Conservation (phyloP, 2,888 invertebrate species). For the Ophion slaviceki region DNA sequence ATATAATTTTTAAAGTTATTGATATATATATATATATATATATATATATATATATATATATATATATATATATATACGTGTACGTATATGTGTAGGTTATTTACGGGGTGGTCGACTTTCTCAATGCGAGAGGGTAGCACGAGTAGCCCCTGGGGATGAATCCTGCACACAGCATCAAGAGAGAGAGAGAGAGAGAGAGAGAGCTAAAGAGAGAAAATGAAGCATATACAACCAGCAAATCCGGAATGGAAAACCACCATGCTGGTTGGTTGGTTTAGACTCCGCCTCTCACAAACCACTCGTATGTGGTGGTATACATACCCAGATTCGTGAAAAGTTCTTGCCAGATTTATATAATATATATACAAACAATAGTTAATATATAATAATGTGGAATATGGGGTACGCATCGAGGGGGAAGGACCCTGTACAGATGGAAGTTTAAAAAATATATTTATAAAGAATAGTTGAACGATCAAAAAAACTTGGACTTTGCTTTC, state of each 20-base stretch:
- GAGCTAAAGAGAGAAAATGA: conserved; percentile 51
- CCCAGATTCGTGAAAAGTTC: conserved; percentile 49
- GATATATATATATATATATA: too few relatives aligned
- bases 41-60: too few relatives aligned
- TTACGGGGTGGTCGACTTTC: conserved; percentile 63
- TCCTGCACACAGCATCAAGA: conserved; percentile 39
- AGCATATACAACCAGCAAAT: conserved; percentile 51
- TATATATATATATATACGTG: background rate
- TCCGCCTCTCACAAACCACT: conserved; percentile 75
- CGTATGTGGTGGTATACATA: conserved; percentile 47
- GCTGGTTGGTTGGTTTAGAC: conserved; percentile 79
- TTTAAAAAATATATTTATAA: background rate
- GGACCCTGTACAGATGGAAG: too few relatives aligned
- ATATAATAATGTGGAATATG: too few relatives aligned
- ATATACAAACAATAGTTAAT: background rate
- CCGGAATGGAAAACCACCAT: conserved; percentile 72
- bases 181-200: conserved; percentile 39
- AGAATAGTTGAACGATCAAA: conserved; percentile 8
- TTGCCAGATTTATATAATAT: conserved; percentile 30
- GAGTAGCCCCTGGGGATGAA: conserved; percentile 58
- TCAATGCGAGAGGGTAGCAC: conserved; percentile 53
- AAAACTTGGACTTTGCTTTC: background rate
- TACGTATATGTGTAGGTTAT: conserved; percentile 38
- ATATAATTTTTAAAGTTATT: background rate
- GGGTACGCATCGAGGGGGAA: too few relatives aligned